Evolutionary conservation across 2,797 vertebrate species (phyloP), one percentile per base, ranked within the genome.

Genomic region (Darevskia mixta): DNA sequence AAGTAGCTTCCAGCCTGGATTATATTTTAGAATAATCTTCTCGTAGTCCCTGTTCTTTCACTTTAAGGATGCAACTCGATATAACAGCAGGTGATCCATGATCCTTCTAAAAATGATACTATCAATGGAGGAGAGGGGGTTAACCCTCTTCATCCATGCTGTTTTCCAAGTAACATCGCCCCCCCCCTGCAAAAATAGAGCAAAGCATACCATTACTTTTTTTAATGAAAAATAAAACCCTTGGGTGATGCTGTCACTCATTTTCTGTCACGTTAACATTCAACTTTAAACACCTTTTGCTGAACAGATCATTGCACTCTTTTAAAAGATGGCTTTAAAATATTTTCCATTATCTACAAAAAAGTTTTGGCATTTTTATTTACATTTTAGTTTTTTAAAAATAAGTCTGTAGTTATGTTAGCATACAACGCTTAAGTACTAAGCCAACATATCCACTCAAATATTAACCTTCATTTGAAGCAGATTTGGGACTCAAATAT

Each of bases 11-110:
- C 20, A 78, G n/a, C 27, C 67, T 87, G 15, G 11, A 86, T 69
- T 83, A 20, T 88, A n/a, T 87, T 77, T 83, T 87, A 83, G 73
- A n/a, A n/a, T 5, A 72, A 85, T 18, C 17, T 76, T 32, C 20
- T 45, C 9, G 29, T 64, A 15, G n/a, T n/a, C 17, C 9, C 27
- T 85, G 25, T 3, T 35, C 35, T 67, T 66, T 15, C 45, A 72
- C 20, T 73, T 73, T 73, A 73, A 84, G 10, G 8, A 9, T 49
- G 64, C 38, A 35, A 27, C 5, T 49, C 8, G 1, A 29, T 73
- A 13, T 69, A 55, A 49, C 23, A 72, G 32, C 10, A 79, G 66
- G 77, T 67, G 49, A 79, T 78, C 11, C 29, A 49, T 35, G 13
- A 32, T 32, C 72, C 32, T 73, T 73, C 32, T 35, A 20, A 73